These are phyloP conservation scores for Fregetta grallaria DNA, from an alignment of 2,113 vertebrate genomes.

Conservation along the genomic window DNA sequence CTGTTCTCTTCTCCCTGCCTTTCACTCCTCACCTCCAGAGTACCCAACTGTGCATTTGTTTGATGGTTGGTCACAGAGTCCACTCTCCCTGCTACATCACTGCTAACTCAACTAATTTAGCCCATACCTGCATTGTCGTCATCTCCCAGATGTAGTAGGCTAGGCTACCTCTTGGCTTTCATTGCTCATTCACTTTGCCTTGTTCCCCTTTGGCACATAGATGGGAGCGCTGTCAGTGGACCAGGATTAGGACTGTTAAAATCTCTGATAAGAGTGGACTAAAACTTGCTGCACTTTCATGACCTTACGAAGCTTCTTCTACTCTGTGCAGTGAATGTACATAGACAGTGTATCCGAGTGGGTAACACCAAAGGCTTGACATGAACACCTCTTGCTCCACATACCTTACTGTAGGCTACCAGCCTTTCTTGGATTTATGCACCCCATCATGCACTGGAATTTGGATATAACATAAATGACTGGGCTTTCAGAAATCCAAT, in stretches of 20 bases:
- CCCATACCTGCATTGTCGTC: not conserved
- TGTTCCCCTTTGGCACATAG: not conserved
- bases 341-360: not conserved
- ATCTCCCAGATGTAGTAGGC: not conserved
- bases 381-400: not conserved
- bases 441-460: not conserved
- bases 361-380: not conserved
- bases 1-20: not conserved
- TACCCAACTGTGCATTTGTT: not conserved
- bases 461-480: not conserved
- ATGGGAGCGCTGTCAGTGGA: not conserved
- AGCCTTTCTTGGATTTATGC: not conserved
- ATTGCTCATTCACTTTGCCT: not conserved
- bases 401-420: not conserved
- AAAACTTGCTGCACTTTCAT: not conserved
- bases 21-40: not conserved
- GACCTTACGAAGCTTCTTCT: not conserved
- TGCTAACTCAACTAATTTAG: not conserved
- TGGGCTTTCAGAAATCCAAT: not conserved
- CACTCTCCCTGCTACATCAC: not conserved
- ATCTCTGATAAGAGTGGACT: not conserved
- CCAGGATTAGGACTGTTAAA: not conserved
- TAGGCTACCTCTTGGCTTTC: not conserved
- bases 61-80: not conserved
- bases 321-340: not conserved